A percentile compares a stretch with the other conserved stretches of the same genome.
Evolutionary conservation across 1,140 invertebrate genomes (phyloP).

Genomic region (Platorchestia sp.): DNA sequence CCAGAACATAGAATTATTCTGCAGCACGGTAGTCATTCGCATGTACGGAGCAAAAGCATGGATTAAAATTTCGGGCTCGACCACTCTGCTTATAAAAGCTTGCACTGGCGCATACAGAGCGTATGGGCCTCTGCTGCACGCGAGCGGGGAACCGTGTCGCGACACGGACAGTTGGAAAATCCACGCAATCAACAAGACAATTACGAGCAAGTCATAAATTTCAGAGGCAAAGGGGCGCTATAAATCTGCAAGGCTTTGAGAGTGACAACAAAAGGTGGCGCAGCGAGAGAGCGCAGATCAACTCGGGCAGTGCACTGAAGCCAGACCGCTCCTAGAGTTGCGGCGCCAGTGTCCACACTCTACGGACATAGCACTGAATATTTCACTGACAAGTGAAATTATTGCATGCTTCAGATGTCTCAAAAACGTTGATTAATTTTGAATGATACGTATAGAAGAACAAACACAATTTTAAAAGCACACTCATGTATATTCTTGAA

Average conservation of each 20-base stretch:
- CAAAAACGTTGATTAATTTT: too few relatives aligned
- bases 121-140: too few relatives aligned
- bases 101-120: too few relatives aligned
- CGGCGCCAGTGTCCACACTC: not conserved
- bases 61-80: too few relatives aligned
- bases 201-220: slow-evolving; percentile 47
- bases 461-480: not conserved
- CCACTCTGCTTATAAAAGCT: too few relatives aligned
- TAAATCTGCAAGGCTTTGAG: slow-evolving; percentile 17
- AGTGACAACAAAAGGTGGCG: slow-evolving; percentile 50
- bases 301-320: not conserved
- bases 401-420: not conserved
- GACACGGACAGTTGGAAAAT: slow-evolving; percentile 13
- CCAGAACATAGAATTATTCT: too few relatives aligned
- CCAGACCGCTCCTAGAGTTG: not conserved
- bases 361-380: not conserved
- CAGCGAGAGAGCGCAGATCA: not conserved
- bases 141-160: not conserved
- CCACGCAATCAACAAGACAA: slow-evolving; percentile 47
- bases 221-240: slow-evolving; percentile 31
- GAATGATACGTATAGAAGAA: too few relatives aligned
- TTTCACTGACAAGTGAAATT: not conserved
- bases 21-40: too few relatives aligned
- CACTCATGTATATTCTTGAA: not conserved
- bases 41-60: too few relatives aligned